Conservation (phyloP, 2,113 vertebrate species). For the Rynchops niger region DNA sequence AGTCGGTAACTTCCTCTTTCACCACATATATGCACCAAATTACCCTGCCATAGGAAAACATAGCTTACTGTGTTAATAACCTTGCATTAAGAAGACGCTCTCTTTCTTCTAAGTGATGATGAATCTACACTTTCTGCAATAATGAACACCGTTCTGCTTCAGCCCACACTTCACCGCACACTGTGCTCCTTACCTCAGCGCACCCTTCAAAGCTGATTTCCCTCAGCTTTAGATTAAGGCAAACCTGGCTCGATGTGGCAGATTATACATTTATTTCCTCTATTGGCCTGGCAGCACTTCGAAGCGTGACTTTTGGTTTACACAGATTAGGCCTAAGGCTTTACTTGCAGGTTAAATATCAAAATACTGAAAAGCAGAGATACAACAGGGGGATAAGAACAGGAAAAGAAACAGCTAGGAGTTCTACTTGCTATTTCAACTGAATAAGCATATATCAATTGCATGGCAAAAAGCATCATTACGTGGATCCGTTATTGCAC, state of each 20-base stretch:
- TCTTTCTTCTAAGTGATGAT: neutral
- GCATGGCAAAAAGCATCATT: neutral
- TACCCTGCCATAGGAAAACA: neutral
- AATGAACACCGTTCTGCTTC: neutral
- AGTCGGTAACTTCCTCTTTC: neutral
- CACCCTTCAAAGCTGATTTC: slow-evolving; percentile 59
- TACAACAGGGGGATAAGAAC: neutral
- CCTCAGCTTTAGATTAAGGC: slow-evolving; percentile 54
- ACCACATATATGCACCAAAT: neutral
- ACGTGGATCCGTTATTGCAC: neutral
- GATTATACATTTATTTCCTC: slow-evolving; percentile 31
- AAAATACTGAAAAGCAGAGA: neutral
- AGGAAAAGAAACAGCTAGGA: neutral
- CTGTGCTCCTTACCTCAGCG: slow-evolving; percentile 27
- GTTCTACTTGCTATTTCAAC: neutral
- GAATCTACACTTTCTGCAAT: neutral
- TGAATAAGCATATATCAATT: neutral
- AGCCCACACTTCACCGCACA: neutral
- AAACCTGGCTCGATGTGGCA: slow-evolving; percentile 35
- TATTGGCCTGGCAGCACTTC: slow-evolving; percentile 3
- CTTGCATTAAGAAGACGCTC: neutral
- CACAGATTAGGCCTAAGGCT: neutral
- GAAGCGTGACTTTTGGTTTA: slow-evolving; percentile 32
- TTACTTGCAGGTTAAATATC: neutral
- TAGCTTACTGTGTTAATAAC: neutral